These are phyloP conservation scores for Etheostoma cragini DNA, from an alignment of 2,113 vertebrate genomes.

Conservation along the genomic window DNA sequence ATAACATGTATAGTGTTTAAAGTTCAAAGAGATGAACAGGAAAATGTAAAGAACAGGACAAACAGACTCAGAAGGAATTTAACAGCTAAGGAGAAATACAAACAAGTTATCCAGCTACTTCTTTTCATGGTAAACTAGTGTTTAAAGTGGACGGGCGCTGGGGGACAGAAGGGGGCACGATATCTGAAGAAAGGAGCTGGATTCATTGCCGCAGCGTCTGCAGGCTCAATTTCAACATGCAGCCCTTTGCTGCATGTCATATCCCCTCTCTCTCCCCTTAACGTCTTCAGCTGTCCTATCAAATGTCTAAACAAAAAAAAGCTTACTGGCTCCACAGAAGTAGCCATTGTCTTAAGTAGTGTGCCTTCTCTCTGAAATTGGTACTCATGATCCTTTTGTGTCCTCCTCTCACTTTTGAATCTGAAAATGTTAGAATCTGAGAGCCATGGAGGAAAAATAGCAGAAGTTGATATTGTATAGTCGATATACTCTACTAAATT, in stretches of 20 bases:
- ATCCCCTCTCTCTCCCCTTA: too few species aligned
- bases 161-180: background rate
- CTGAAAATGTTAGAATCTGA: constrained; percentile 6
- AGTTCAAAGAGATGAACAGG: background rate
- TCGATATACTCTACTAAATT: background rate
- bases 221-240: too few species aligned
- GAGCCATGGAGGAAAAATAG: background rate
- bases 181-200: background rate
- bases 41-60: constrained; percentile 4
- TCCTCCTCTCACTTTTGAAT: constrained; percentile 24
- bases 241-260: too few species aligned
- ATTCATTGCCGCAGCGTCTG: background rate
- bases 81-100: background rate
- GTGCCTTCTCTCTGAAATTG: constrained; percentile 42
- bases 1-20: background rate
- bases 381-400: background rate
- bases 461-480: background rate
- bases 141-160: background rate
- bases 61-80: background rate
- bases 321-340: too few species aligned
- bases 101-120: background rate
- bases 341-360: too few species aligned
- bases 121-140: background rate
- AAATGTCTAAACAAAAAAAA: too few species aligned
- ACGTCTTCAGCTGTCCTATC: too few species aligned